phyloP scores from a whole-genome alignment of 2,113 vertebrate genomes.

The western clawed frog (Xenopus tropicalis) region DNA sequence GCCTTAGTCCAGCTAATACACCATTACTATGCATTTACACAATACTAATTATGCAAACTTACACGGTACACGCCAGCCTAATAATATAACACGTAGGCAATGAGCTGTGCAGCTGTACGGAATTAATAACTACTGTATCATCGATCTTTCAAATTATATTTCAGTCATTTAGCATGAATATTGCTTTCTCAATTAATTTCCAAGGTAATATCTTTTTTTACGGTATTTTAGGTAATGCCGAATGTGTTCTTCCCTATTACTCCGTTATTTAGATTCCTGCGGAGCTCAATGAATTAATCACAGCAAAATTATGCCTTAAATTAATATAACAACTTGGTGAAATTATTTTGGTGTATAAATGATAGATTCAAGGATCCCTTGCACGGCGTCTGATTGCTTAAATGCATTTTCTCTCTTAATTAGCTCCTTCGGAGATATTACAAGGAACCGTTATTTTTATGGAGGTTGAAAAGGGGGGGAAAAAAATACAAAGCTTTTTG shows the following conservation, averaged over 20 bases:
- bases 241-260: not conserved
- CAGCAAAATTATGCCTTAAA: not conserved
- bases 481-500: no score
- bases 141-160: conserved; percentile 4
- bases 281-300: not conserved
- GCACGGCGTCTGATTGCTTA: not conserved
- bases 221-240: not conserved
- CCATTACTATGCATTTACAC: no score
- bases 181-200: conserved; percentile 1
- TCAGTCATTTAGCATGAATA: not conserved
- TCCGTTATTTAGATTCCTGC: not conserved
- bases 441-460: not conserved
- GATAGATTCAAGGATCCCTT: not conserved
- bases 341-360: not conserved
- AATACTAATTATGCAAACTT: no score
- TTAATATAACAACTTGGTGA: not conserved
- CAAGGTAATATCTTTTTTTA: not conserved
- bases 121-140: not conserved
- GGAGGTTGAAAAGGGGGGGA: no score
- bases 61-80: no score
- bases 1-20: no score
- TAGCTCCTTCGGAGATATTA: not conserved
- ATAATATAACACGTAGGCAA: not conserved
- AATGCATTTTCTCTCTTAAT: not conserved
- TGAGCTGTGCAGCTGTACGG: not conserved